A percentile compares a stretch with the other conserved stretches of the same genome.
These are phyloP conservation scores for Lepidurus arcticus DNA, from an alignment of 1,140 invertebrate species.

Conservation along the genomic window DNA sequence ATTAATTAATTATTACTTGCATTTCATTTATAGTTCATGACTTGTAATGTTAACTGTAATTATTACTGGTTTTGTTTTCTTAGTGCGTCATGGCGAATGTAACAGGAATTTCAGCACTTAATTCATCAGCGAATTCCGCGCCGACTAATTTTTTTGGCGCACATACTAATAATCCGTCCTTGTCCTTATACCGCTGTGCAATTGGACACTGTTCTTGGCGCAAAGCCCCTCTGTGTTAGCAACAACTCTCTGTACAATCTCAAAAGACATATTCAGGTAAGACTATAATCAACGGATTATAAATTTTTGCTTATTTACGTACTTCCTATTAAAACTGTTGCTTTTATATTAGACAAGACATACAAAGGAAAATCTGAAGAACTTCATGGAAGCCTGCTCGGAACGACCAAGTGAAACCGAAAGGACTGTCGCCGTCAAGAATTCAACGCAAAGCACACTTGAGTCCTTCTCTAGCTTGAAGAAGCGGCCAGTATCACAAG, in stretches of 20 bases:
- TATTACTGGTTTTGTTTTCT: background rate
- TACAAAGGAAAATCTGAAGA: background rate
- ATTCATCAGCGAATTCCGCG: background rate
- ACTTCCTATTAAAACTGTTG: background rate
- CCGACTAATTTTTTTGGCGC: background rate
- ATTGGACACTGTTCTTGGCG: background rate
- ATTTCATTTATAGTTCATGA: background rate
- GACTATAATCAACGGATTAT: background rate
- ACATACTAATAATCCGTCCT: background rate
- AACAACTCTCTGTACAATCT: slow-evolving; percentile 6
- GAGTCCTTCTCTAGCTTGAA: background rate
- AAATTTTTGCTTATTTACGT: background rate
- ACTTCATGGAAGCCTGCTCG: background rate
- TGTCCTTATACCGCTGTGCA: background rate
- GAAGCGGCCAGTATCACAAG: background rate
- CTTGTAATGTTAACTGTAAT: background rate
- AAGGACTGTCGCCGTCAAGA: background rate
- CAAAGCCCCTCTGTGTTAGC: background rate
- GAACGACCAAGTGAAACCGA: background rate
- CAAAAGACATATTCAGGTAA: background rate
- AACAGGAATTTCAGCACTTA: background rate
- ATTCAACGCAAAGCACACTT: background rate
- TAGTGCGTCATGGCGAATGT: background rate
- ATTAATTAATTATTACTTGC: background rate
- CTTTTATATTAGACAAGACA: slow-evolving; percentile 1